These are phyloP conservation scores for Drosophila kurseongensis DNA, from an alignment of 1,140 invertebrate species.

Conservation along the genomic window DNA sequence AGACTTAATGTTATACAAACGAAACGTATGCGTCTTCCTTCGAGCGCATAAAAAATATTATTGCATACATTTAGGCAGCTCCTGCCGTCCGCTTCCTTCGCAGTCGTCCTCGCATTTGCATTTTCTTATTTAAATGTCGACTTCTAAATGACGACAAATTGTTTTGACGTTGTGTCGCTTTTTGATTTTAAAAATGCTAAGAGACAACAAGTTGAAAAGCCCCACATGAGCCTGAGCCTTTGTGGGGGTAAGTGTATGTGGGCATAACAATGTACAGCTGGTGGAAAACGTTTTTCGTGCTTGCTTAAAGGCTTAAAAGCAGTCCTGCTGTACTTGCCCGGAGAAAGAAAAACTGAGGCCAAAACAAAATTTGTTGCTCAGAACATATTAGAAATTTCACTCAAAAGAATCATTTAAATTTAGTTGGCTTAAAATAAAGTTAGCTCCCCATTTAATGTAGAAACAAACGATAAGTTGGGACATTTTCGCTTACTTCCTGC, in stretches of 20 bases:
- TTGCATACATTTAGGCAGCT: constrained; percentile 76
- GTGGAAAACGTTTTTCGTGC: constrained; percentile 65
- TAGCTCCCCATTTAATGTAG: not conserved
- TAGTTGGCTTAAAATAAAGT: constrained; percentile 7
- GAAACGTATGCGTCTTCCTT: constrained; percentile 74
- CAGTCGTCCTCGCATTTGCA: constrained; percentile 62
- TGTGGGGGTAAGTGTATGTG: constrained; percentile 1
- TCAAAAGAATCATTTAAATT: constrained; percentile 1
- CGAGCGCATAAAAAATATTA: constrained; percentile 75
- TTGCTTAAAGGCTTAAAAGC: constrained; percentile 67
- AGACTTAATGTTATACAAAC: constrained; percentile 77
- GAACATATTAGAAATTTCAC: constrained; percentile 14
- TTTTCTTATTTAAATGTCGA: constrained; percentile 83
- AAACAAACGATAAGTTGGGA: too few relatives aligned
- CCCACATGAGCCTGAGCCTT: constrained; percentile 18
- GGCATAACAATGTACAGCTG: constrained; percentile 37
- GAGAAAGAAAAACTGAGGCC: constrained; percentile 24
- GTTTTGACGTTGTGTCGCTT: constrained; percentile 82
- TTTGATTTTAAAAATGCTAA: constrained; percentile 76
- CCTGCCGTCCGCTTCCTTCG: constrained; percentile 34
- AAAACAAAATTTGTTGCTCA: constrained; percentile 10
- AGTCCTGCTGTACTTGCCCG: constrained; percentile 42
- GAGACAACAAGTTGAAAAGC: constrained; percentile 65
- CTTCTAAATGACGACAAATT: constrained; percentile 83
- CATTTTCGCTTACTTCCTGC: too few relatives aligned